Evolutionary conservation across 2,888 invertebrate genomes (phyloP), one percentile per base, ranked within the genome.

Genomic region (Blera fallax): DNA sequence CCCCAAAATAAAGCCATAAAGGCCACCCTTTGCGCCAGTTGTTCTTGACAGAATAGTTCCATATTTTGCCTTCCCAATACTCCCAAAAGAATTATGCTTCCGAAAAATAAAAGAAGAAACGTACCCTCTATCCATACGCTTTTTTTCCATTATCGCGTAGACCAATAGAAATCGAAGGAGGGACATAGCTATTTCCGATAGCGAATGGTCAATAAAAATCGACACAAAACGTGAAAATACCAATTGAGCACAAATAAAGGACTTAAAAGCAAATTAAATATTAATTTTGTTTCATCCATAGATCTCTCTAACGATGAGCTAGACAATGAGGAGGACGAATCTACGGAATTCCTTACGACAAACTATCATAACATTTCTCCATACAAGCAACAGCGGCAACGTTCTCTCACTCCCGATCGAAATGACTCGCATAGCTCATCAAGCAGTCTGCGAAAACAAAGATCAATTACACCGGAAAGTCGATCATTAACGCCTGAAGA

Each of bases 221-320:
- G 18, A 2, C 18, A n/a, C 21, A 34, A 45, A 32, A 34, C 3
- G 14, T 40, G 32, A 2, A n/a, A 45, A 58, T 10, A 37, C 16
- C 45, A 21, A 18, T 34, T 48, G 10, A 56, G 43, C 3, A 27
- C 24, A 4, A 24, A 24, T 24, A 24, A 24, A 24, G 2, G 24
- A n/a, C 24, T 24, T 24, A 4, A 24, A 24, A 2, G 24, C 18
- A 2, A 45, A 45, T 21, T 16, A 16, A 56, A 2, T 34, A 11
- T 56, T 16, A 16, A 8, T 56, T 56, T 21, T 34, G 7, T 0
- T 24, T 10, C 18, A 2, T 14, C 8, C 48, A 18, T 65, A 89
- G 93, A 93, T 90, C 93, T 94, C 7, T 94, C 94, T 29, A 92
- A 94, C 21, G 94, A 94, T 73, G 94, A 94, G 58, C 91, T 94